Conservation (phyloP, 2,113 vertebrate species). For the Gymnobelideus leadbeateri region DNA sequence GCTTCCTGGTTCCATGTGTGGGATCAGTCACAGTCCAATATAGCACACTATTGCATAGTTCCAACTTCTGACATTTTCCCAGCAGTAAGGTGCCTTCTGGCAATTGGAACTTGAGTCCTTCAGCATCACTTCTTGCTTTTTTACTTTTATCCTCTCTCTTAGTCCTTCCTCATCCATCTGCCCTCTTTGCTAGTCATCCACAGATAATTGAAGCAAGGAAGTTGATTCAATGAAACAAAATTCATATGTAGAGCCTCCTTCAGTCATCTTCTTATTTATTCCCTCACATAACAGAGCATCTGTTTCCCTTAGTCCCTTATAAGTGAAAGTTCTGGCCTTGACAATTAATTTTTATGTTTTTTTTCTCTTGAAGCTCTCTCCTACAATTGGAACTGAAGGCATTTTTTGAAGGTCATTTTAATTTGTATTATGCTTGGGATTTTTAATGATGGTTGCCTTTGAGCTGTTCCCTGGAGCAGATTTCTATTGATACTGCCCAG, state of each 20-base stretch:
- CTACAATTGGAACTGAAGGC: neutral
- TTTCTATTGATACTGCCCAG: neutral
- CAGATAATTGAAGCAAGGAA: neutral
- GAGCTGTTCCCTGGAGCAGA: neutral
- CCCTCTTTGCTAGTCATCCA: neutral
- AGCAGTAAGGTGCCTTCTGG: neutral
- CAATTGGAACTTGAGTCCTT: neutral
- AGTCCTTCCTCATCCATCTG: neutral
- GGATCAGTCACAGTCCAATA: neutral
- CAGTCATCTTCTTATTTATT: neutral
- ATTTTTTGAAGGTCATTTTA: neutral
- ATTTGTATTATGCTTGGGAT: neutral
- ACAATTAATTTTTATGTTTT: neutral
- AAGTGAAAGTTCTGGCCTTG: neutral
- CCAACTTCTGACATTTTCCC: neutral
- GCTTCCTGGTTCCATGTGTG: neutral
- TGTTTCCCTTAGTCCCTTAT: neutral
- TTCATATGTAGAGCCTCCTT: neutral
- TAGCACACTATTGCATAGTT: neutral
- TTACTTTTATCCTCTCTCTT: neutral
- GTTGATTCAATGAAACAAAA: neutral
- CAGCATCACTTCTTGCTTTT: neutral
- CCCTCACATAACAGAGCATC: neutral
- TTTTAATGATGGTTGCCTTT: neutral
- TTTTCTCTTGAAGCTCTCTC: neutral